Base-by-base conservation (phyloP, 2,888 invertebrate genomes). In the Catocala fraxini region DNA sequence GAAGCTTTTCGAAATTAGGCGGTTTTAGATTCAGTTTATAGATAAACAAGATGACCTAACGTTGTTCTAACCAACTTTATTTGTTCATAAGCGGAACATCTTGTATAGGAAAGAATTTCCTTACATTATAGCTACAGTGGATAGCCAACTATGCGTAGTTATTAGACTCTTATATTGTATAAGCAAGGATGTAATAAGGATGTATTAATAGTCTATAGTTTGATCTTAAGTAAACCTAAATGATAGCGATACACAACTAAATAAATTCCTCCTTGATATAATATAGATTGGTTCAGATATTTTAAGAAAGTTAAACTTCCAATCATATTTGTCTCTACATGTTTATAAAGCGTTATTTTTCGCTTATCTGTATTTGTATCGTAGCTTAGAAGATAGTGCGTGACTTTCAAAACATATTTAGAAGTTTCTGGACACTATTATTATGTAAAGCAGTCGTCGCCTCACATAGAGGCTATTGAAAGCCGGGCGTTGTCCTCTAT, bases 1-100 rank as follows among this genome's bases (percentile, higher is more conserved):
- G 63, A 68, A 68, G 71, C 60, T 65, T 59, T 66, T 69, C 13
- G 43, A 9, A 63, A 68, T 71, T 63, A 65, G 34, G 6, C 41
- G 34, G 15, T 10, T 10, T 55, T 39, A 39, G 5, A 7, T 7
- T 39, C 6, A 39, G 4, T 7, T 39, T 7, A 2, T 7, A 7
- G 35, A 39, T 6, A 9, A 39, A 39, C 35, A 39, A 39, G 1
- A 4, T 39, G 25, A 25, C 25, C 25, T 25, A 25, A 25, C 25
- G 25, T 25, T 25, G 25, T 4, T 25, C 25, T 25, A 25, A 25
- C 25, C 4, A 4, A 25, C 25, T 1, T 25, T 4, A 25, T 4
- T 25, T 25, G 25, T 25, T 25, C 25, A 25, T 25, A 25, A 25
- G 25, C 25, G 25, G 25, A 25, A 4, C 25, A 25, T 25, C 25